phyloP scores from a whole-genome alignment of 2,797 vertebrate genomes.

The Microcaecilia unicolor region DNA sequence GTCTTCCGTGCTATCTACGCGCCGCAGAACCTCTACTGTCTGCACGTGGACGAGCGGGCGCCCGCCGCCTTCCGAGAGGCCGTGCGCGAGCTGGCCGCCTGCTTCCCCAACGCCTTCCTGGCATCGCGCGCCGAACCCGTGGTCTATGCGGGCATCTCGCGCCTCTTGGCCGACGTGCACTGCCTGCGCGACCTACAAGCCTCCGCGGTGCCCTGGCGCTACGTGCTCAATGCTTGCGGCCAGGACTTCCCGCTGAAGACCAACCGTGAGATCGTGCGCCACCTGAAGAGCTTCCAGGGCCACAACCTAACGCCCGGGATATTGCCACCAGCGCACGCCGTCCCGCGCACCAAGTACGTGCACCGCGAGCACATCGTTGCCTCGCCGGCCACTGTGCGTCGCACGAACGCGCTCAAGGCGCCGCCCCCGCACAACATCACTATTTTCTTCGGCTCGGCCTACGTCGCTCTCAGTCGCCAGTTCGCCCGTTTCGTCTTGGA shows the following conservation, averaged over 20 bases:
- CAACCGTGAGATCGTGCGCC: slow-evolving; percentile 33
- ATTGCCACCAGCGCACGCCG: slow-evolving; percentile 1
- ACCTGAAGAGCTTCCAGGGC: slow-evolving; percentile 32
- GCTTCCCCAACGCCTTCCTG: slow-evolving; percentile 39
- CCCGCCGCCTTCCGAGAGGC: slow-evolving; percentile 1
- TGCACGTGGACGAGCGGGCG: slow-evolving; percentile 35
- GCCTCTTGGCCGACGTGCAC: slow-evolving; percentile 33
- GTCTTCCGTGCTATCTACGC: slow-evolving; percentile 44
- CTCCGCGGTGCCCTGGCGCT: slow-evolving; percentile 17
- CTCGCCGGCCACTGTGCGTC: slow-evolving; percentile 6
- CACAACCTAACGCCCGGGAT: slow-evolving; percentile 40
- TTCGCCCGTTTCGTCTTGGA: slow-evolving; percentile 28
- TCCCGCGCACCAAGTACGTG: slow-evolving; percentile 22
- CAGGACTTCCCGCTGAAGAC: slow-evolving; percentile 53
- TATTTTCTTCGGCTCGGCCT: slow-evolving; percentile 36
- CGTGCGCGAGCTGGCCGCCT: slow-evolving; percentile 10
- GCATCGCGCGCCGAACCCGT: slow-evolving; percentile 24
- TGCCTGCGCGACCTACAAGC: slow-evolving; percentile 33
- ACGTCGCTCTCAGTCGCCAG: slow-evolving; percentile 17
- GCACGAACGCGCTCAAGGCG: not conserved
- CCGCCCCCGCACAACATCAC: slow-evolving; percentile 26
- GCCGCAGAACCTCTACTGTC: slow-evolving; percentile 37
- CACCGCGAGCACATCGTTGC: slow-evolving; percentile 19
- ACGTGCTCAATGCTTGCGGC: slow-evolving; percentile 36
- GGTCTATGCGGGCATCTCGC: slow-evolving; percentile 26